These are phyloP conservation scores for Cydia splendana DNA, from an alignment of 1,140 invertebrate species.

Conservation along the genomic window DNA sequence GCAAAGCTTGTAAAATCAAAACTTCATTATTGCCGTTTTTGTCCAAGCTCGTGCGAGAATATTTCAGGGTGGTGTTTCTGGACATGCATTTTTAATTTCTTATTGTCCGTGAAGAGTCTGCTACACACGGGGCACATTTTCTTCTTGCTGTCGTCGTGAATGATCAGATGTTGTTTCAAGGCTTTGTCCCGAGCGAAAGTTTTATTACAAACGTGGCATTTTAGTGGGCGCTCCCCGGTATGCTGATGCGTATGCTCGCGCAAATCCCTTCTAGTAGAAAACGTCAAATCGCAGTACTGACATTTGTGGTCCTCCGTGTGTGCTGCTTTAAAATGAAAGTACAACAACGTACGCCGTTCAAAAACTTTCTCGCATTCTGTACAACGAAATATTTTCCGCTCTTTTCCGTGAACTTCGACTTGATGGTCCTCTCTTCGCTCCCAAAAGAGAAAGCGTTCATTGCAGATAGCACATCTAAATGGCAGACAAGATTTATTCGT, in stretches of 20 bases:
- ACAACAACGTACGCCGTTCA: constrained; percentile 31
- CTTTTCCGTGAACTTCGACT: constrained; percentile 35
- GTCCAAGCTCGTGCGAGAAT: neutral
- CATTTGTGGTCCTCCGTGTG: constrained; percentile 40
- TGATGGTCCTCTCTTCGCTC: constrained; percentile 36
- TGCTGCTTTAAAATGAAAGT: constrained; percentile 37
- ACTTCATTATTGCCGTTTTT: constrained; percentile 1
- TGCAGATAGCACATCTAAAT: constrained; percentile 24
- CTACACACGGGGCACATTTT: constrained; percentile 57
- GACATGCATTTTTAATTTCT: constrained; percentile 18
- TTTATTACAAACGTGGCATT: constrained; percentile 56
- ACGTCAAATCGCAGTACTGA: constrained; percentile 36
- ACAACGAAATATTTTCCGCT: constrained; percentile 35
- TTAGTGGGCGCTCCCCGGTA: constrained; percentile 21
- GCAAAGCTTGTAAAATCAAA: neutral
- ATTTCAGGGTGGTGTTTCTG: constrained; percentile 31
- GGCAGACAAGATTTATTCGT: constrained; percentile 27
- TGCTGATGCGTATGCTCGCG: constrained; percentile 19
- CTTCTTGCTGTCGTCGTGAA: constrained; percentile 49
- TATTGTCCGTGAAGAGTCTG: constrained; percentile 9
- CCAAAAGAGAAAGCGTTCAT: constrained; percentile 35
- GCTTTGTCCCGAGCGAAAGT: constrained; percentile 61
- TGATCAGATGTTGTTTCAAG: constrained; percentile 59
- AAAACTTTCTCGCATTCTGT: constrained; percentile 35
- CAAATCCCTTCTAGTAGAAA: constrained; percentile 29